phyloP scores from a whole-genome alignment of 2,888 invertebrate species.

The Amphipoea oculea region DNA sequence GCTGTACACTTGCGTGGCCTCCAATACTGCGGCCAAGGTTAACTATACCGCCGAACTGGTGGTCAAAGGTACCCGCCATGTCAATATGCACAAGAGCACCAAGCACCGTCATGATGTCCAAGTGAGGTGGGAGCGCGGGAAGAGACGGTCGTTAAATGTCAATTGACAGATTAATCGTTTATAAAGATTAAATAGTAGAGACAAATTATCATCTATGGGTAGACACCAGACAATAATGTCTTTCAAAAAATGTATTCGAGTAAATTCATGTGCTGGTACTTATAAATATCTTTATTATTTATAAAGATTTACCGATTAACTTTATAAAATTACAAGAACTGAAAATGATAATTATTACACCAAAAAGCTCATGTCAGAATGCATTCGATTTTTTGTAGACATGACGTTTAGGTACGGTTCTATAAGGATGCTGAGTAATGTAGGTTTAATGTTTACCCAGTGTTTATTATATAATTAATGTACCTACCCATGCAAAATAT shows the following conservation, averaged over 20 bases:
- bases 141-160: background rate
- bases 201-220: background rate
- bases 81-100: conserved; percentile 72
- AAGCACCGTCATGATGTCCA: conserved; percentile 64
- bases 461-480: too few relatives aligned
- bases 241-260: background rate
- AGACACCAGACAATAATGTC: background rate
- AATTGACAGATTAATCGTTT: background rate
- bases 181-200: background rate
- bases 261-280: background rate
- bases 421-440: background rate
- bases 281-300: background rate
- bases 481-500: too few relatives aligned
- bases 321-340: background rate
- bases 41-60: conserved; percentile 93
- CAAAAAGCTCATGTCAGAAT: background rate
- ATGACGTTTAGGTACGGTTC: background rate
- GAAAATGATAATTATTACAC: background rate
- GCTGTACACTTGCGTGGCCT: conserved; percentile 93
- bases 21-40: conserved; percentile 93
- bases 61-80: conserved; percentile 92
- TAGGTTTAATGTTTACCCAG: background rate
- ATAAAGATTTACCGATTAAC: too few relatives aligned
- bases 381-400: background rate
- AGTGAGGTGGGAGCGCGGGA: conserved; percentile 57